These are phyloP conservation scores for Euura lappo DNA, from an alignment of 1,140 invertebrate genomes.

Conservation along the genomic window DNA sequence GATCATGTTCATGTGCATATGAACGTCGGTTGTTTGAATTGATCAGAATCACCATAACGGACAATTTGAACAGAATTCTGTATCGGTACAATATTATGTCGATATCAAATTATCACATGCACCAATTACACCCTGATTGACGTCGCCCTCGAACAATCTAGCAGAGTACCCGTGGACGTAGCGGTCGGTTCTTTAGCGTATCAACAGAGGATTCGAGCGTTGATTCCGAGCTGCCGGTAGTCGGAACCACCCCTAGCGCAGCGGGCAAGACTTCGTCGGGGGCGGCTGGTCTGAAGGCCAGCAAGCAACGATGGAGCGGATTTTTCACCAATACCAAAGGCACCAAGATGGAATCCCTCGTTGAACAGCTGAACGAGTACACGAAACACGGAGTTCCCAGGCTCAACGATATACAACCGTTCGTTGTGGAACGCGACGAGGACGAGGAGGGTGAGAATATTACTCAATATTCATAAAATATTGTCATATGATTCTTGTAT, in stretches of 20 bases:
- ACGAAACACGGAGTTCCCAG: constrained; percentile 72
- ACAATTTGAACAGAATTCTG: too few relatives aligned
- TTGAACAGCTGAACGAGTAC: constrained; percentile 72
- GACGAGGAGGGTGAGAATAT: constrained; percentile 57
- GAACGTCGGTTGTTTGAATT: too few relatives aligned
- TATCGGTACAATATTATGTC: too few relatives aligned
- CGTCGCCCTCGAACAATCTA: too few relatives aligned
- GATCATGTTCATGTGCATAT: too few relatives aligned
- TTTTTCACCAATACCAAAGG: constrained; percentile 72
- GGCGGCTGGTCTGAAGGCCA: constrained; percentile 48
- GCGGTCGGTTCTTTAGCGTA: constrained; percentile 67
- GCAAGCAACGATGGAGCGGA: constrained; percentile 71
- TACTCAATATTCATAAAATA: neutral
- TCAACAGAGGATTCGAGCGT: constrained; percentile 66
- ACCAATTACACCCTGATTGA: too few relatives aligned
- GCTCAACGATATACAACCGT: constrained; percentile 47
- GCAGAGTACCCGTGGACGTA: constrained; percentile 62
- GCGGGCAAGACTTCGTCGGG: constrained; percentile 45
- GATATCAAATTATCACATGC: too few relatives aligned
- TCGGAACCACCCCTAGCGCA: constrained; percentile 31
- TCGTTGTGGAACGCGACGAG: constrained; percentile 40
- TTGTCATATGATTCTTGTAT: constrained; percentile 8
- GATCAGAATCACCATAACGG: too few relatives aligned
- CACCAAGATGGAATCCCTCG: constrained; percentile 68
- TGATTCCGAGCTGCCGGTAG: constrained; percentile 48